These are phyloP conservation scores for Calcarius ornatus DNA, from an alignment of 2,113 vertebrate genomes.

Conservation along the genomic window DNA sequence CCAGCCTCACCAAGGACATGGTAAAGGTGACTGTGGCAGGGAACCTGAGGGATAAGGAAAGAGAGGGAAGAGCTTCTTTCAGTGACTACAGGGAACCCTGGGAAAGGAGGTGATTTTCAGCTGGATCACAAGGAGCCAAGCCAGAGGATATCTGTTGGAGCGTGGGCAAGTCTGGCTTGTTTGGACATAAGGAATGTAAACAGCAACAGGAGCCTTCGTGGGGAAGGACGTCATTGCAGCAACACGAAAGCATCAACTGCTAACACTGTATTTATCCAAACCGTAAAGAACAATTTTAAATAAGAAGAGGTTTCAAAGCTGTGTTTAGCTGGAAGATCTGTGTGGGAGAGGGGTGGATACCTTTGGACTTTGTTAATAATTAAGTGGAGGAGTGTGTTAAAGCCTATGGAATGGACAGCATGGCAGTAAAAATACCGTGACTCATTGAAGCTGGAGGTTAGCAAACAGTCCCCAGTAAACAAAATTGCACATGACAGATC, in stretches of 20 bases:
- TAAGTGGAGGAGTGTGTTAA: conserved; percentile 41
- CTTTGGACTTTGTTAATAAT: conserved; percentile 62
- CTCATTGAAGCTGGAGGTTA: conserved; percentile 36
- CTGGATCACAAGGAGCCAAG: neutral
- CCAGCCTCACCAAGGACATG: neutral
- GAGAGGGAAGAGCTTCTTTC: neutral
- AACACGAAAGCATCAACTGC: neutral
- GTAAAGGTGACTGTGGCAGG: neutral
- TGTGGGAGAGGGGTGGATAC: conserved; percentile 63
- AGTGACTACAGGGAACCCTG: neutral
- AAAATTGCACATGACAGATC: neutral
- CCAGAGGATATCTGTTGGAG: neutral
- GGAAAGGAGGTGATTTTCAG: neutral
- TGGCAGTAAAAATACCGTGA: conserved; percentile 36
- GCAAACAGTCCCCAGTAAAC: conserved; percentile 49
- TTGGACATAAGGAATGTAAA: neutral
- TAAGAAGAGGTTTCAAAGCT: conserved; percentile 16
- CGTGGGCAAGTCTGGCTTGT: fast-evolving
- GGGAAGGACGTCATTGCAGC: neutral
- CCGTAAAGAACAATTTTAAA: neutral
- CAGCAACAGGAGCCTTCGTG: neutral
- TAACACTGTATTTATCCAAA: conserved; percentile 38
- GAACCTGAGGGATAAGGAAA: neutral
- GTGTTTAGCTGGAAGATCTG: conserved; percentile 46
- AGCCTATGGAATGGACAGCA: conserved; percentile 46